Evolutionary conservation across 2,797 vertebrate species (phyloP).

Genomic region (Melanotaenia pygmaea): DNA sequence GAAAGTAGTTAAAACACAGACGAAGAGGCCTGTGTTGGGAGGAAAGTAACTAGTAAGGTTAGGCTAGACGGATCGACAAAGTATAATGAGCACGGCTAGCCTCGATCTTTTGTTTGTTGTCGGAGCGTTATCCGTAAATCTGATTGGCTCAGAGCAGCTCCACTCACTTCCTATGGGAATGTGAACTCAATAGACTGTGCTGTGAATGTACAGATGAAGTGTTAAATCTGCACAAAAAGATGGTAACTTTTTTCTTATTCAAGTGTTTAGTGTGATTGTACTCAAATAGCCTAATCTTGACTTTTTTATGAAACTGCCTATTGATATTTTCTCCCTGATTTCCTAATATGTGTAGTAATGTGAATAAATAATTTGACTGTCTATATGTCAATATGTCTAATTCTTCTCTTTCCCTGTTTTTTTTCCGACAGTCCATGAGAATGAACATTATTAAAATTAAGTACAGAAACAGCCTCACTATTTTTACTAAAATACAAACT

Average conservation of each 20-base stretch:
- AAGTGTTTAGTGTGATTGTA: too few species aligned
- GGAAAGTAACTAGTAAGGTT: slow-evolving; percentile 21
- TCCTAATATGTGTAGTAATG: too few species aligned
- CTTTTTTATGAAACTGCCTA: not conserved
- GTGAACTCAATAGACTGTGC: slow-evolving; percentile 44
- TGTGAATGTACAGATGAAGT: not conserved
- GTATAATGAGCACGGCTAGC: slow-evolving; percentile 69
- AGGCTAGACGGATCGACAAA: slow-evolving; percentile 53
- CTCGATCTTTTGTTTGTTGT: slow-evolving; percentile 90
- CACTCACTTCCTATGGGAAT: slow-evolving; percentile 80
- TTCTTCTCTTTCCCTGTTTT: not conserved
- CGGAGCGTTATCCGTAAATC: slow-evolving; percentile 70
- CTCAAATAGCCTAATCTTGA: not conserved
- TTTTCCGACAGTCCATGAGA: not conserved
- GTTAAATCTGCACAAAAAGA: not conserved
- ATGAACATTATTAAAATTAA: not conserved
- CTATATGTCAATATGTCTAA: too few species aligned
- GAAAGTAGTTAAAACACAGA: slow-evolving; percentile 16
- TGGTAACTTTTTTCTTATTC: not conserved
- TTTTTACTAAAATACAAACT: not conserved
- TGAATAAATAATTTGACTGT: too few species aligned
- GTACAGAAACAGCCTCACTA: not conserved
- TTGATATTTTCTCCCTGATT: not conserved
- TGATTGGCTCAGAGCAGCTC: slow-evolving; percentile 81
- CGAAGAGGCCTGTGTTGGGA: slow-evolving; percentile 4